A percentile compares a stretch with the other conserved stretches of the same genome.
These are phyloP conservation scores for Thamnophis sirtalis DNA, from an alignment of 2,113 vertebrate species.

Conservation along the genomic window DNA sequence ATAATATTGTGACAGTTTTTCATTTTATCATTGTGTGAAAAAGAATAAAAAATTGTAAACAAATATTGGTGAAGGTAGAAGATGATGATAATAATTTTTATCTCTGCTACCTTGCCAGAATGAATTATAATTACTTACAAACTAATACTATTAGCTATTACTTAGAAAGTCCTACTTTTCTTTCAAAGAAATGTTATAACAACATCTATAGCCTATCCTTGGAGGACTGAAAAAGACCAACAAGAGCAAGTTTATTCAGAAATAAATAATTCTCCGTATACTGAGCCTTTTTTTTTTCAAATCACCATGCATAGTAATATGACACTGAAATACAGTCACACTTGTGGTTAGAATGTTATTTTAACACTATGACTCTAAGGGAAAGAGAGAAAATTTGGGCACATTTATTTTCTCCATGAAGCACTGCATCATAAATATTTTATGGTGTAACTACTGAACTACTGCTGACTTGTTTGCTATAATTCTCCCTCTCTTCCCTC, in stretches of 20 bases:
- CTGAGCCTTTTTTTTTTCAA: not conserved
- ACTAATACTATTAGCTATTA: not conserved
- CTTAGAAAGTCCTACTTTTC: slow-evolving; percentile 2
- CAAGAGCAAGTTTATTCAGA: not conserved
- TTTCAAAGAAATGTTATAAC: not conserved
- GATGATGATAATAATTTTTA: not conserved
- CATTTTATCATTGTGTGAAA: slow-evolving; percentile 29
- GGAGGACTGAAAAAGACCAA: not conserved
- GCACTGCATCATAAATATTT: slow-evolving; percentile 44
- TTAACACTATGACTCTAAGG: not conserved
- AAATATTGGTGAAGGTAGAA: not conserved
- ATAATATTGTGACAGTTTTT: slow-evolving; percentile 23
- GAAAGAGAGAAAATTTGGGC: not conserved
- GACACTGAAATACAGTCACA: slow-evolving; percentile 7
- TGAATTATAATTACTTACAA: slow-evolving; percentile 6
- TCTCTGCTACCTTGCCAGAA: not conserved
- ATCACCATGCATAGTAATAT: not conserved
- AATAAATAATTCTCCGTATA: not conserved
- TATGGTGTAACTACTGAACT: slow-evolving; percentile 43
- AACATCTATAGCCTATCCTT: slow-evolving; percentile 11
- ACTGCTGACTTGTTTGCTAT: slow-evolving; percentile 44
- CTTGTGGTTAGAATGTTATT: slow-evolving; percentile 8
- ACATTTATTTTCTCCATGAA: slow-evolving; percentile 28
- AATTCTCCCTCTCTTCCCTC: not conserved
- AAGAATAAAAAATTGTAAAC: slow-evolving; percentile 23